phyloP scores from a whole-genome alignment of 1,140 invertebrate genomes.

The Stenopsyche tienmushanensis region DNA sequence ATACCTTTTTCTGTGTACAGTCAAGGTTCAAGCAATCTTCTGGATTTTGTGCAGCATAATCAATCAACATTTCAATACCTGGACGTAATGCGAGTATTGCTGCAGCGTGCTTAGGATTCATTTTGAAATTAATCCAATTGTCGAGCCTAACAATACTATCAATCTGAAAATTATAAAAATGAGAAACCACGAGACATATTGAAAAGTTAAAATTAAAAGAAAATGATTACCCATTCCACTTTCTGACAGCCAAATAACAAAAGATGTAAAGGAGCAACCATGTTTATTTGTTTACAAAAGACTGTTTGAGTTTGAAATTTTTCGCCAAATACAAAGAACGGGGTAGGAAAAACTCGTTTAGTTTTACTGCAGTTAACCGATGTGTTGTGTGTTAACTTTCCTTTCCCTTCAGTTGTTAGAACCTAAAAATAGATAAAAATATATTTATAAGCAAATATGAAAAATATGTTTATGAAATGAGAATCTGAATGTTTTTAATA shows the following conservation, averaged over 20 bases:
- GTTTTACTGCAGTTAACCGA: slow-evolving; percentile 93
- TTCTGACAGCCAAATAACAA: slow-evolving; percentile 87
- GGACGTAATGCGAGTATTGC: slow-evolving; percentile 83
- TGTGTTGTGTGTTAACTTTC: slow-evolving; percentile 92
- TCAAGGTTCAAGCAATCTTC: slow-evolving; percentile 63
- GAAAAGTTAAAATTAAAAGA: neutral
- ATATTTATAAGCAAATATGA: slow-evolving; percentile 1
- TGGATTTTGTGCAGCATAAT: slow-evolving; percentile 76
- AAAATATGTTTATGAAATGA: neutral
- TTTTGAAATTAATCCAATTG: slow-evolving; percentile 91
- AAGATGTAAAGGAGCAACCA: slow-evolving; percentile 93
- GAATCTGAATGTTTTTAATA: neutral
- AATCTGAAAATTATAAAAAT: slow-evolving; percentile 45
- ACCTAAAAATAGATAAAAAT: slow-evolving; percentile 60
- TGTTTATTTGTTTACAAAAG: slow-evolving; percentile 96
- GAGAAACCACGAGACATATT: neutral
- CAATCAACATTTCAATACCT: slow-evolving; percentile 81
- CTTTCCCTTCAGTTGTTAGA: slow-evolving; percentile 91
- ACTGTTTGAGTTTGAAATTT: slow-evolving; percentile 96
- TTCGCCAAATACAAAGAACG: slow-evolving; percentile 97
- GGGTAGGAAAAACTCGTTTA: slow-evolving; percentile 84
- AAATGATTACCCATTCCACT: slow-evolving; percentile 65
- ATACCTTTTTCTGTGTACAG: slow-evolving; percentile 54
- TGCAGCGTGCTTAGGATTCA: slow-evolving; percentile 75
- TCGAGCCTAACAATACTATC: slow-evolving; percentile 76